Evolutionary conservation across 2,888 invertebrate species (phyloP).

Genomic region (Lithophane ornitopus): DNA sequence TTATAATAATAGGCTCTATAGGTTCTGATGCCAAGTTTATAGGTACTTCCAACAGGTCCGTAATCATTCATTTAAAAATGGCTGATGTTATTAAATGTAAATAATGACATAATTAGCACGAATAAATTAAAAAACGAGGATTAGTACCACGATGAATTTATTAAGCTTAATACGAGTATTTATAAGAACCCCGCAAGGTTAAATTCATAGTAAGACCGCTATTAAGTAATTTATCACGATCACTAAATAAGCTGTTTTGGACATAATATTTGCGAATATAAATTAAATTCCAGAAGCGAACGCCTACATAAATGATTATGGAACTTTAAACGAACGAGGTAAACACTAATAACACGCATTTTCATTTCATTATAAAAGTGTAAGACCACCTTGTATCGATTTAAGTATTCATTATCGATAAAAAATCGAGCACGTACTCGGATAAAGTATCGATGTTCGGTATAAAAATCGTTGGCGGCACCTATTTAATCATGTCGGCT

Average conservation of each 20-base stretch:
- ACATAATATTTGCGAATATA: conserved; percentile 56
- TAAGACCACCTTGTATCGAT: conserved; percentile 69
- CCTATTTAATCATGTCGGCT: conserved; percentile 85
- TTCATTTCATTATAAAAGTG: conserved; percentile 61
- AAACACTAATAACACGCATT: conserved; percentile 59
- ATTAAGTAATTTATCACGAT: conserved; percentile 62
- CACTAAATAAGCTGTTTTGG: conserved; percentile 56
- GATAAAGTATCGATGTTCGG: conserved; percentile 81
- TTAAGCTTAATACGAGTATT: conserved; percentile 52
- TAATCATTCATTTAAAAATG: conserved; percentile 20
- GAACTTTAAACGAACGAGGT: conserved; percentile 56
- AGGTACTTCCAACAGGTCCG: neutral
- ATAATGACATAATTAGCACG: conserved; percentile 56
- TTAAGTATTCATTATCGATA: conserved; percentile 73
- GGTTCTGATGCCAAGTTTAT: conserved; percentile 7
- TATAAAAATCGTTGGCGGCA: conserved; percentile 87
- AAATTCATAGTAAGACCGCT: conserved; percentile 34
- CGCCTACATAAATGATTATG: conserved; percentile 59
- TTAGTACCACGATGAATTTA: conserved; percentile 53
- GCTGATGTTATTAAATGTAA: conserved; percentile 41
- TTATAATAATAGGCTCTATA: neutral
- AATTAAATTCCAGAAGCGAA: conserved; percentile 63
- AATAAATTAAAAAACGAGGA: conserved; percentile 45
- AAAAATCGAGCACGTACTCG: conserved; percentile 74
- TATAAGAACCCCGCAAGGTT: conserved; percentile 51